Percentiles rank a stretch among this genome's conserved stretches.
These are phyloP conservation scores for Neogobius melanostomus DNA, from an alignment of 2,113 vertebrate genomes.

Conservation along the genomic window DNA sequence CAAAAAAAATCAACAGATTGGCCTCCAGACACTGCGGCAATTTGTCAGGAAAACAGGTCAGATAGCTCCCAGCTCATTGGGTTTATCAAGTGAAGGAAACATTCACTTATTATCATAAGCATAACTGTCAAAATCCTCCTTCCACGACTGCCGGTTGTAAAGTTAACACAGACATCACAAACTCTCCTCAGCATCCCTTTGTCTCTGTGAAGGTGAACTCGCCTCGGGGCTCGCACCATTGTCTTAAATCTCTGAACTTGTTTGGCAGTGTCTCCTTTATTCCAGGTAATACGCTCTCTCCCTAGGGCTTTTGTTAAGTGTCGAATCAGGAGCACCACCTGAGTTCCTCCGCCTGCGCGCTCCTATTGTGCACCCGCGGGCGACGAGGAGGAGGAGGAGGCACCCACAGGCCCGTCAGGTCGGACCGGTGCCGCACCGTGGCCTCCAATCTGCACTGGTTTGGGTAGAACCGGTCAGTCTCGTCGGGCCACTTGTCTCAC, in stretches of 20 bases:
- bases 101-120: too few species aligned
- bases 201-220: neutral
- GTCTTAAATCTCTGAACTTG: conserved; percentile 1
- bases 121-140: too few species aligned
- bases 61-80: too few species aligned
- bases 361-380: neutral
- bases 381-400: neutral
- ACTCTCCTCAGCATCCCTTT: neutral
- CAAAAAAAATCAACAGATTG: too few species aligned
- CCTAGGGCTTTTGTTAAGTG: neutral
- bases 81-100: too few species aligned
- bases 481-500: conserved; percentile 38
- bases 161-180: too few species aligned
- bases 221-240: neutral
- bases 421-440: conserved; percentile 10
- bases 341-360: neutral
- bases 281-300: neutral
- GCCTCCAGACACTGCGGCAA: too few species aligned
- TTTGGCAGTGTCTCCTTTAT: neutral
- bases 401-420: conserved; percentile 35
- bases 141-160: too few species aligned
- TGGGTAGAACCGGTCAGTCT: conserved; percentile 48
- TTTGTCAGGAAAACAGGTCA: too few species aligned
- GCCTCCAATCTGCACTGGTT: neutral
- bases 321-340: neutral